Base-by-base conservation (phyloP, 2,113 vertebrate genomes). In the Aldabrachelys gigantea region DNA sequence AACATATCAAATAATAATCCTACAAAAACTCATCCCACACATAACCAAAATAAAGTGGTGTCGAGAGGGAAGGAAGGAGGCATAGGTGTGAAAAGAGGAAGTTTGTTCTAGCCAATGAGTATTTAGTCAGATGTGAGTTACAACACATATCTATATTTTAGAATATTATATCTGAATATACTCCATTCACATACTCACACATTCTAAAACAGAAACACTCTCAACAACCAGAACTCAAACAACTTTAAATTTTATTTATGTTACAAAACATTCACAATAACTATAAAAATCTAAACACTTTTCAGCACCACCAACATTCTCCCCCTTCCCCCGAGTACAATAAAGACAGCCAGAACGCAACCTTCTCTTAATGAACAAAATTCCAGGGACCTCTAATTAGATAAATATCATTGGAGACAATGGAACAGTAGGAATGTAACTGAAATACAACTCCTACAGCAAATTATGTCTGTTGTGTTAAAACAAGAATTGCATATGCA, bases 211-310 rank as follows among this genome's bases (percentile, higher is more conserved):
- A 3, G 1, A 87, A 92, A n/a, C 41, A 94, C 3, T 8, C 0
- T 6, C 0, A 1, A 3, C 1, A 21, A 17, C 29, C 27, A 57
- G 38, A 1, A 2, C 11, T 9, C 52, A 89, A 78, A 62, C 29
- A 52, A 72, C 19, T 38, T n/a, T 10, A 41, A 41, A 41, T 5
- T 75, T 24, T 72, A 10, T 72, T 21, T 38, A 17, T 75, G 69
- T 11, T 22, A 75, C 38, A 75, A 75, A 75, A 75, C 17, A 41
- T 41, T 52, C 0, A 0, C 1, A 1, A 8, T 1, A 0, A 8
- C 6, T 47, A 62, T 4, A 93, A 83, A 94, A 65, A 27, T 80
- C 59, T 57, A 38, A 21, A n/a, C 1, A 11, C 53, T 53, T 91
- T 82, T 49, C 21, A 44, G 49, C 76, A 69, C 14, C 35, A n/a